Base-by-base conservation (phyloP, 2,797 vertebrate species). In the Serranus cabrilla region DNA sequence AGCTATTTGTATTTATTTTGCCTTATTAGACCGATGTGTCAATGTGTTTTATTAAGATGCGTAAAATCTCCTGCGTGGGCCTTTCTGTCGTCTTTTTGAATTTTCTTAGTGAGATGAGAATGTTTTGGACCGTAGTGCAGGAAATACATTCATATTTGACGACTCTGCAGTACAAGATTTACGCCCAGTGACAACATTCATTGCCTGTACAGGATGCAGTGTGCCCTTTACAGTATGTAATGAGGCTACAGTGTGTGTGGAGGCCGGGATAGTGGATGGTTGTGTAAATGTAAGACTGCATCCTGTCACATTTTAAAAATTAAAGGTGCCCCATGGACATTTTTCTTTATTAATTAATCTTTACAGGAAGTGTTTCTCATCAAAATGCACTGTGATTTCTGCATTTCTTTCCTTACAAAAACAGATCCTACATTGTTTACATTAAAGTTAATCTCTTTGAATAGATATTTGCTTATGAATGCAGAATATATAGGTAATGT, bases 201-300 rank as follows among this genome's bases (percentile, higher is more conserved):
- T 58, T 43, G 45, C 20, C 23, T 21, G 7, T 34, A 34, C 58
- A 63, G 45, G 45, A 43, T 50, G 58, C 6, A 76, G 52, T 20
- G 37, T 63, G 25, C n/a, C 39, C 20, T 76, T 64, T 43, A 70
- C 47, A 21, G 57, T 55, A 10, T 76, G 37, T 51, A 69, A 57
- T 56, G 37, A 69, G 39, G 14, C 21, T 47, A 7, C 27, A 27
- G 61, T 21, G 27, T 34, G 31, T 27, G 27, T 60, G n/a, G 27
- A 60, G 21, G 21, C 68, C 8, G 5, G 39, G 42, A 47, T 49
- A 31, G 23, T 69, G 14, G 42, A 34, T 0, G 25, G 5, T 11
- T 3, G 18, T 59, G 55, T n/a, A 23, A n/a, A 23, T 46, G 1
- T 4, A 37, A 58, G 45, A 51, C 58, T 58, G 37, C 37, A 18